phyloP scores from a whole-genome alignment of 2,113 vertebrate species.

The Elaphurus davidianus region DNA sequence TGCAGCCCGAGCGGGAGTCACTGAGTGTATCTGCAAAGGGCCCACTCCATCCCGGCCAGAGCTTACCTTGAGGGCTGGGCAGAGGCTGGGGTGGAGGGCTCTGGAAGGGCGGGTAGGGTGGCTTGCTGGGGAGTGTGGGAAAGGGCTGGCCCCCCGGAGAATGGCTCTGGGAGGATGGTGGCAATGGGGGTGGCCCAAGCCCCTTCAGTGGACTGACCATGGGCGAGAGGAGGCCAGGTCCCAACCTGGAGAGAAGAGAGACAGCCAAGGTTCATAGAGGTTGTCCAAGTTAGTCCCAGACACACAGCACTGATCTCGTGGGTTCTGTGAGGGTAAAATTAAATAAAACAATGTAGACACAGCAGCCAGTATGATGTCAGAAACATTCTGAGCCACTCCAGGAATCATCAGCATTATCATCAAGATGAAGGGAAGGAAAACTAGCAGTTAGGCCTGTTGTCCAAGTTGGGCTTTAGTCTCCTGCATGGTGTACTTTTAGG shows the following conservation, averaged over 20 bases:
- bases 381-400: neutral
- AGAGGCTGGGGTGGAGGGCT: constrained; percentile 43
- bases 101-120: constrained; percentile 63
- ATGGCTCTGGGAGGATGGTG: constrained; percentile 79
- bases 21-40: neutral
- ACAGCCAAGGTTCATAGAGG: neutral
- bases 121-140: constrained; percentile 72
- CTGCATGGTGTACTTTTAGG: neutral
- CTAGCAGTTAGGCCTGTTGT: neutral
- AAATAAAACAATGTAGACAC: neutral
- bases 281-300: neutral
- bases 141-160: constrained; percentile 83
- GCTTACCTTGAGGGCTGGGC: constrained; percentile 69
- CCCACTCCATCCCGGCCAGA: neutral
- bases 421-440: neutral
- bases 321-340: neutral
- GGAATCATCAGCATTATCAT: neutral
- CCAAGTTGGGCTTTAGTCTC: neutral
- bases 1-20: rapidly evolving
- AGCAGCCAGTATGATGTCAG: neutral
- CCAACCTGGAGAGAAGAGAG: constrained; percentile 83
- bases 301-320: neutral
- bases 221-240: constrained; percentile 86
- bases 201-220: constrained; percentile 89
- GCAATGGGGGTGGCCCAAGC: constrained; percentile 82